Evolutionary conservation across 2,797 vertebrate species (phyloP).

Genomic region (Bryconaethiops microstoma): DNA sequence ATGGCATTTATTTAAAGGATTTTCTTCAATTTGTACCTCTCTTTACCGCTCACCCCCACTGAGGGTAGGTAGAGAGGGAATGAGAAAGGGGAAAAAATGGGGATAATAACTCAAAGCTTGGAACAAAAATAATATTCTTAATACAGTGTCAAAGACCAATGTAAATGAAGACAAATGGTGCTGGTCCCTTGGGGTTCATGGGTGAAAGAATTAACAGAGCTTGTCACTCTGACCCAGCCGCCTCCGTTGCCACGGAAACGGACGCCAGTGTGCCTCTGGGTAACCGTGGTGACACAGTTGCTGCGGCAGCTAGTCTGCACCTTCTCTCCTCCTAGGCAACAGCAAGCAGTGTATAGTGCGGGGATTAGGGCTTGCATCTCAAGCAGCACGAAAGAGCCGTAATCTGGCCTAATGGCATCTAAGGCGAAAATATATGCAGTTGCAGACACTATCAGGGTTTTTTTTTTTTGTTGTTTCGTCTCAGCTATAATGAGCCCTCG

Average conservation of each 20-base stretch:
- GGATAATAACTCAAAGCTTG: constrained; percentile 63
- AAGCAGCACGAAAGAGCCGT: constrained; percentile 40
- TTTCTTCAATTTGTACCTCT: constrained; percentile 55
- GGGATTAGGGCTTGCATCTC: constrained; percentile 46
- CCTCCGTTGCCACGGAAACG: constrained; percentile 81
- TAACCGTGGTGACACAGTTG: constrained; percentile 81
- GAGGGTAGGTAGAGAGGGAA: constrained; percentile 17
- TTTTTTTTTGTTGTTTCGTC: constrained; percentile 25
- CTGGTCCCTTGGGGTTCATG: constrained; percentile 81
- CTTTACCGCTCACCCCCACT: constrained; percentile 48
- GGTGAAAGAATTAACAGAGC: constrained; percentile 85
- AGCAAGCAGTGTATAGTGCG: constrained; percentile 31
- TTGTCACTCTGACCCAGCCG: constrained; percentile 81
- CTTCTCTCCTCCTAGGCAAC: constrained; percentile 47
- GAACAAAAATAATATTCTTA: constrained; percentile 66
- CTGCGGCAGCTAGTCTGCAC: constrained; percentile 74
- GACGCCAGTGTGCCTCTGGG: constrained; percentile 74
- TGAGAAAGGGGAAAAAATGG: constrained; percentile 6
- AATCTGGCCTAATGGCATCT: constrained; percentile 54
- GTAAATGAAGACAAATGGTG: constrained; percentile 78
- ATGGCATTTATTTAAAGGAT: constrained; percentile 47
- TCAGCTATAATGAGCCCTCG: constrained; percentile 39
- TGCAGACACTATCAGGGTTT: constrained; percentile 27
- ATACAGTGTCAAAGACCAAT: constrained; percentile 71
- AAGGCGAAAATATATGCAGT: constrained; percentile 19